Conservation (phyloP, 1,140 invertebrate species). For the Aphelenchoides fujianensis region DNA sequence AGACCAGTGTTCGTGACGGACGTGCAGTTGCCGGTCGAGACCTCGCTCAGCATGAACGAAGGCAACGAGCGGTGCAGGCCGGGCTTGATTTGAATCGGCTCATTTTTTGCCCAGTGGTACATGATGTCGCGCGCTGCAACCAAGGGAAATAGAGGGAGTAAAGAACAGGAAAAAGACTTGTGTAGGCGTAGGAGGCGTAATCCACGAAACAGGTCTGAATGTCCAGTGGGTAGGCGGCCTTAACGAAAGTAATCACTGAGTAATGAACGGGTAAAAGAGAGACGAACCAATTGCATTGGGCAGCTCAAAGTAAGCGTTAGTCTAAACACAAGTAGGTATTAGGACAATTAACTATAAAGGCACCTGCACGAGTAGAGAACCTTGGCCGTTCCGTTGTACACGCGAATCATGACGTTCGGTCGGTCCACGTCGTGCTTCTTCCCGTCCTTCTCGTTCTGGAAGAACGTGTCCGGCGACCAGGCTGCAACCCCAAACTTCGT, state of each 20-base stretch:
- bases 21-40: constrained; percentile 85
- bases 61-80: constrained; percentile 78
- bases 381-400: constrained; percentile 81
- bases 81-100: constrained; percentile 88
- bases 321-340: too few species aligned
- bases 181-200: constrained; percentile 71
- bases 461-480: constrained; percentile 58
- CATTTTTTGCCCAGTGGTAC: constrained; percentile 71
- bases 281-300: constrained; percentile 75
- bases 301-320: constrained; percentile 76
- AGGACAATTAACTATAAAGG: too few species aligned
- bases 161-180: constrained; percentile 24
- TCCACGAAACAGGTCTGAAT: constrained; percentile 84
- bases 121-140: constrained; percentile 70
- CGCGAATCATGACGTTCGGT: constrained; percentile 77
- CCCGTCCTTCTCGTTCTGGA: constrained; percentile 84
- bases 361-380: constrained; percentile 78
- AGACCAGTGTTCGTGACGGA: constrained; percentile 90
- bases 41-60: constrained; percentile 84
- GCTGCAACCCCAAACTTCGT: too few species aligned
- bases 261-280: too few species aligned
- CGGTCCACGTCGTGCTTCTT: constrained; percentile 83
- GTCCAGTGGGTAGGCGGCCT: constrained; percentile 80
- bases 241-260: too few species aligned
- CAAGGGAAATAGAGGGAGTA: too few species aligned